Conservation (phyloP, 2,797 vertebrate genomes). For the Cetoscarus ocellatus region DNA sequence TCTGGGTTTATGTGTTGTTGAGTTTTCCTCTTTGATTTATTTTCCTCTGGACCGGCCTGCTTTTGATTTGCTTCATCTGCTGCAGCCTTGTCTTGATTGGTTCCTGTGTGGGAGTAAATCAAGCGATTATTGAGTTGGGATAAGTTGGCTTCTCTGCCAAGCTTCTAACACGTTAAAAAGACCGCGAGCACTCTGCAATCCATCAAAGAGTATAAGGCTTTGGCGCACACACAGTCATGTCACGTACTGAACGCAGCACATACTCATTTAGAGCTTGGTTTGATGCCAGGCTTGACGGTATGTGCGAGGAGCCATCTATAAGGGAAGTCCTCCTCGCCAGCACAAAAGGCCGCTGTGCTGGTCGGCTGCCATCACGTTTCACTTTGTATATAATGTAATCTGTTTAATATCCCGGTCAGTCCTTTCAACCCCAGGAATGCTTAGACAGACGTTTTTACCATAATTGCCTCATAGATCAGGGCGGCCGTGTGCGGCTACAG, state of each 20-base stretch:
- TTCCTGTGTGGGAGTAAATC: conserved; percentile 31
- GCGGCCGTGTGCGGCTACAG: conserved; percentile 24
- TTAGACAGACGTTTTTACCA: conserved; percentile 74
- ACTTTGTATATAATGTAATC: conserved; percentile 76
- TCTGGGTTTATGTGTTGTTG: not conserved
- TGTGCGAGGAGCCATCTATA: conserved; percentile 40
- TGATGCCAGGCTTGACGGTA: conserved; percentile 22
- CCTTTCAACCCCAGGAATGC: conserved; percentile 76
- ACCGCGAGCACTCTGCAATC: conserved; percentile 39
- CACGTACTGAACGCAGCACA: conserved; percentile 31
- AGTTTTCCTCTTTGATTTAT: not conserved
- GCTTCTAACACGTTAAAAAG: conserved; percentile 21
- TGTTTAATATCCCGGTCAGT: conserved; percentile 74
- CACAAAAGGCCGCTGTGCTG: conserved; percentile 53
- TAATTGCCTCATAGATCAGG: conserved; percentile 78
- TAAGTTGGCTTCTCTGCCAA: conserved; percentile 22
- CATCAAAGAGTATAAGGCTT: conserved; percentile 23
- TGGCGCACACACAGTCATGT: conserved; percentile 16
- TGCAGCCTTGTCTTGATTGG: conserved; percentile 18
- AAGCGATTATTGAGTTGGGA: conserved; percentile 36
- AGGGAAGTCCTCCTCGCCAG: conserved; percentile 37
- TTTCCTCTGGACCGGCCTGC: not conserved
- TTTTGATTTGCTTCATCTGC: conserved; percentile 9
- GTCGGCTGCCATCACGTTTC: conserved; percentile 71
- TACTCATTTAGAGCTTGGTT: conserved; percentile 42